phyloP scores from a whole-genome alignment of 2,113 vertebrate genomes.

The Odontesthes bonariensis region DNA sequence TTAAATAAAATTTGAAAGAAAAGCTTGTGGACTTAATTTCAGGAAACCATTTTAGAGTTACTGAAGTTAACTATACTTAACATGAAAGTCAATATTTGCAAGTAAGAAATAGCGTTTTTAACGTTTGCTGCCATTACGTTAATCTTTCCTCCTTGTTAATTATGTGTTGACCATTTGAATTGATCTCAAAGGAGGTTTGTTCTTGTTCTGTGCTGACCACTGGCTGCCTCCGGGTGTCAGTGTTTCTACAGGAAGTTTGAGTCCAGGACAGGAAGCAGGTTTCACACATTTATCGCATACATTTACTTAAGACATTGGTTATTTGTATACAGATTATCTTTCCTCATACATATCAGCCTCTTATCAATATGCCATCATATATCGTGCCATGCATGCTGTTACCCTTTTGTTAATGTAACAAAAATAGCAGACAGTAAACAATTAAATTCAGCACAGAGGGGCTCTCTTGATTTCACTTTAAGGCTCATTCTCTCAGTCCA shows the following conservation, averaged over 20 bases:
- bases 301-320: slow-evolving; percentile 35
- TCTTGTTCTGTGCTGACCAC: slow-evolving; percentile 1
- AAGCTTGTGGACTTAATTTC: slow-evolving; percentile 26
- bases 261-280: background rate
- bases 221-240: slow-evolving; percentile 52
- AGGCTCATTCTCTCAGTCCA: slow-evolving; percentile 18
- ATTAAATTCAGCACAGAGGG: slow-evolving; percentile 27
- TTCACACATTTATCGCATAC: background rate
- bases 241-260: slow-evolving; percentile 23
- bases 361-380: slow-evolving; percentile 28
- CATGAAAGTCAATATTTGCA: too few species aligned
- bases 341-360: slow-evolving; percentile 25
- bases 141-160: background rate
- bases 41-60: background rate
- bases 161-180: background rate
- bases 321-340: slow-evolving; percentile 34
- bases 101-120: too few species aligned
- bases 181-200: background rate
- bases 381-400: slow-evolving; percentile 32
- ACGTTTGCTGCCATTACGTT: too few species aligned
- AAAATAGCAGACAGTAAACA: slow-evolving; percentile 54
- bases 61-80: too few species aligned
- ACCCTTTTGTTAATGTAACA: slow-evolving; percentile 76
- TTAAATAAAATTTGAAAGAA: slow-evolving; percentile 86
- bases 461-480: slow-evolving; percentile 14